A percentile compares a stretch with the other conserved stretches of the same genome.
Evolutionary conservation across 2,797 vertebrate species (phyloP).

Genomic region (Semotilus atromaculatus): DNA sequence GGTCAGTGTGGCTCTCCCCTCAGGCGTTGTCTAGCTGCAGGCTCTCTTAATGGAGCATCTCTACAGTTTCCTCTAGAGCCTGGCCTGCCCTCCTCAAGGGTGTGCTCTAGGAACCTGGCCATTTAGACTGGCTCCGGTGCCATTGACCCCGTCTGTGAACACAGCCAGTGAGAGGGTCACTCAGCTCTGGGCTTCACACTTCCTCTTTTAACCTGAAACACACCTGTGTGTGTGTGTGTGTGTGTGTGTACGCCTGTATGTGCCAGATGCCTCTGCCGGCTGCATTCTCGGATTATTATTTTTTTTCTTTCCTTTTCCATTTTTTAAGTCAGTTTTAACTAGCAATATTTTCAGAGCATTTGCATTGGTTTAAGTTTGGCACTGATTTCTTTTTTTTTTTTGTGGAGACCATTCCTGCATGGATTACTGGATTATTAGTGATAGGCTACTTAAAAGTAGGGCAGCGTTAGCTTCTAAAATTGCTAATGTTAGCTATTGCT

Average conservation of each 20-base stretch:
- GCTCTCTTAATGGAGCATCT: conserved; percentile 56
- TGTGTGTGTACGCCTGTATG: conserved; percentile 5
- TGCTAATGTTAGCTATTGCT: not conserved
- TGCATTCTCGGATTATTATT: not conserved
- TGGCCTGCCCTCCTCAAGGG: conserved; percentile 73
- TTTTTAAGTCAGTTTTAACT: not conserved
- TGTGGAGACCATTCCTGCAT: not conserved
- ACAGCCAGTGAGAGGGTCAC: conserved; percentile 56
- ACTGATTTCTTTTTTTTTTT: not conserved
- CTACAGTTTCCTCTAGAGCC: conserved; percentile 63
- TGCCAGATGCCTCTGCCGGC: conserved; percentile 17
- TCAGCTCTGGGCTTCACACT: conserved; percentile 61
- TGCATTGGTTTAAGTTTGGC: not conserved
- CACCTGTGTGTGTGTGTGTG: conserved; percentile 19
- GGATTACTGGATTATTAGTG: not conserved
- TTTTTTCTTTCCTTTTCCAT: not conserved
- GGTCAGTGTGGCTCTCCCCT: conserved; percentile 59
- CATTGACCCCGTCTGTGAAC: conserved; percentile 71
- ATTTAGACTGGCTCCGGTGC: conserved; percentile 70
- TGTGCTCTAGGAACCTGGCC: conserved; percentile 75
- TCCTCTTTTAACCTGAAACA: conserved; percentile 58
- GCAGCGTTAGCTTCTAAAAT: not conserved
- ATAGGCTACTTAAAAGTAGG: not conserved
- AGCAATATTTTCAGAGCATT: not conserved
- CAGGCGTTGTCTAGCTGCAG: conserved; percentile 60